A percentile compares a stretch with the other conserved stretches of the same genome.
phyloP scores from a whole-genome alignment of 2,888 invertebrate species.

The Ophion ellenae region DNA sequence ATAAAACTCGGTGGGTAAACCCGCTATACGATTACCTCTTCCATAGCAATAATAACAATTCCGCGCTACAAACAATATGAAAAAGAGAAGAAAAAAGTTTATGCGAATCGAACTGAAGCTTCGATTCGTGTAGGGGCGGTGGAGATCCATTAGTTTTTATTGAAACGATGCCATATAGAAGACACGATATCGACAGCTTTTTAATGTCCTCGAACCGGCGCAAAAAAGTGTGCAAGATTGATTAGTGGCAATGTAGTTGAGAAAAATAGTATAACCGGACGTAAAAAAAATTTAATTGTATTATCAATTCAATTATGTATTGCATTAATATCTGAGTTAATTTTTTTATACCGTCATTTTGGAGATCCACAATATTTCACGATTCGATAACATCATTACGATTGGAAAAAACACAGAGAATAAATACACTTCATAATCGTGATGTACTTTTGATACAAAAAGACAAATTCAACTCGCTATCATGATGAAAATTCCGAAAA shows the following conservation, averaged over 20 bases:
- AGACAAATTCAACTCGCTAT: background rate
- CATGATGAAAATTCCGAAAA: background rate
- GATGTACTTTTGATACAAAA: background rate
- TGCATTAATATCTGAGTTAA: too few relatives aligned
- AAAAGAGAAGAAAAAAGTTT: slow-evolving; percentile 27
- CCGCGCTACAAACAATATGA: slow-evolving; percentile 19
- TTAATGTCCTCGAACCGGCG: background rate
- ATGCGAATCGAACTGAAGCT: background rate
- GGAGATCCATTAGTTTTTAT: slow-evolving; percentile 46
- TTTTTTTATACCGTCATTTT: too few relatives aligned
- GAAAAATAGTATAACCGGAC: background rate
- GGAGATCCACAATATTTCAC: too few relatives aligned
- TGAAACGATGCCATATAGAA: background rate
- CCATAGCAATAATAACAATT: slow-evolving; percentile 50
- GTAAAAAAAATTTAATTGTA: background rate
- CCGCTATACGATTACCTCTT: slow-evolving; percentile 16
- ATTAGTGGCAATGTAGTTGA: background rate
- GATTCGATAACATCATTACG: too few relatives aligned
- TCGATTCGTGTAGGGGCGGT: slow-evolving; percentile 11
- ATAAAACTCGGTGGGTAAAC: slow-evolving; percentile 42
- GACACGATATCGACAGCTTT: background rate
- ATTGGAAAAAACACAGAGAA: too few relatives aligned
- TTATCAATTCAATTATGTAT: too few relatives aligned
- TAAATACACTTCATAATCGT: background rate
- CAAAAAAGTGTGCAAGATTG: background rate